A percentile compares a stretch with the other conserved stretches of the same genome.
These are phyloP conservation scores for Tetranychus urticae DNA, from an alignment of 1,140 invertebrate genomes.

Conservation along the genomic window DNA sequence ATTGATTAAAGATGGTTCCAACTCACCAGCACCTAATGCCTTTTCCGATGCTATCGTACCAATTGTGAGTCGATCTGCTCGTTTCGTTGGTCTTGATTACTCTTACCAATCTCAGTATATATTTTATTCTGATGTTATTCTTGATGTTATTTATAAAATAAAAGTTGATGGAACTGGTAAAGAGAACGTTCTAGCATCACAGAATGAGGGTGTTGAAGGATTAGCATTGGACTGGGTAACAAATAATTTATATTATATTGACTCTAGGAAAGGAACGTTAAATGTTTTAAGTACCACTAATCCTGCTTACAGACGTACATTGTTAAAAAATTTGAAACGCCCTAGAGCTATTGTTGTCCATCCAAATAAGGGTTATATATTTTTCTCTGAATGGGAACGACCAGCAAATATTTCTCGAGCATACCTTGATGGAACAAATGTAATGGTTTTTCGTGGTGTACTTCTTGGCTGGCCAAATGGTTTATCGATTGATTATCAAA, in stretches of 20 bases:
- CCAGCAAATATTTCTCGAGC: constrained; percentile 83
- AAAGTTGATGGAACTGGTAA: constrained; percentile 62
- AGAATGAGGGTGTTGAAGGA: constrained; percentile 91
- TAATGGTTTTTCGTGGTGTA: constrained; percentile 68
- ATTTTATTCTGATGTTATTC: constrained; percentile 88
- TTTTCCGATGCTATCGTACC: constrained; percentile 73
- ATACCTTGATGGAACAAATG: constrained; percentile 57
- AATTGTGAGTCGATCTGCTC: constrained; percentile 55
- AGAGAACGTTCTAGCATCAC: constrained; percentile 77
- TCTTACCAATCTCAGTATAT: constrained; percentile 73
- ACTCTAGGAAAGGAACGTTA: constrained; percentile 78
- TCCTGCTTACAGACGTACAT: constrained; percentile 50
- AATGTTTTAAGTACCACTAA: constrained; percentile 74
- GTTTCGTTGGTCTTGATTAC: constrained; percentile 92
- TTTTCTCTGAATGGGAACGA: constrained; percentile 87
- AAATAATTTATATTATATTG: constrained; percentile 93
- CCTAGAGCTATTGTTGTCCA: constrained; percentile 87
- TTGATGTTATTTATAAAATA: constrained; percentile 81
- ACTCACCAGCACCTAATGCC: constrained; percentile 32
- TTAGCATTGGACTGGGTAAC: constrained; percentile 89
- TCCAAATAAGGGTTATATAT: constrained; percentile 70
- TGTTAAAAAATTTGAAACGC: constrained; percentile 65
- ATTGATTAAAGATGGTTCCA: constrained; percentile 41
- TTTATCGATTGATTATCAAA: constrained; percentile 64
- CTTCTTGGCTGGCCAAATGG: constrained; percentile 91